A percentile compares a stretch with the other conserved stretches of the same genome.
Evolutionary conservation across 1,140 invertebrate genomes (phyloP).

Genomic region (Apolygus lucorum): DNA sequence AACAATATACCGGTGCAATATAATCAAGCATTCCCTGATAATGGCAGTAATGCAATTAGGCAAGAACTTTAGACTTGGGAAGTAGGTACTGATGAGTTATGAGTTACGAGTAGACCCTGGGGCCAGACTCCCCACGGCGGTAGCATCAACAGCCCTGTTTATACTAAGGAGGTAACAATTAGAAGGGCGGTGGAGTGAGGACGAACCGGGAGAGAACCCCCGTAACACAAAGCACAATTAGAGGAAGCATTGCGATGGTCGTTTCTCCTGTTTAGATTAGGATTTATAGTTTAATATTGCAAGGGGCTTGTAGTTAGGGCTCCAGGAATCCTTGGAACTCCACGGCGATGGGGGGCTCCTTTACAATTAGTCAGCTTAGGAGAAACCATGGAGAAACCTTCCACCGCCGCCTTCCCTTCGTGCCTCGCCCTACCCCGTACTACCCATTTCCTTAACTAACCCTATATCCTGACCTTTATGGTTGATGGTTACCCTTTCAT

Average conservation of each 20-base stretch:
- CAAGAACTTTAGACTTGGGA: no score
- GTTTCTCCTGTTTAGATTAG: conserved; percentile 22
- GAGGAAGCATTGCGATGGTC: conserved; percentile 22
- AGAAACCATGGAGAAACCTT: no score
- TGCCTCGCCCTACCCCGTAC: background rate
- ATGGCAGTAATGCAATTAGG: no score
- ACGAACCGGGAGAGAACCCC: no score
- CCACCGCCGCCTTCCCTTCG: background rate
- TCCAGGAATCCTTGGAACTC: conserved; percentile 19
- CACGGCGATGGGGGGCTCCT: conserved; percentile 7
- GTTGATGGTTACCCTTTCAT: conserved; percentile 2
- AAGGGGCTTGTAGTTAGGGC: conserved; percentile 20
- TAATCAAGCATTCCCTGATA: no score
- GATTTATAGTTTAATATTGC: conserved; percentile 24
- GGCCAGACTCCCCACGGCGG: no score
- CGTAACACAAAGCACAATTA: conserved; percentile 20
- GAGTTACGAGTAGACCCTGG: no score
- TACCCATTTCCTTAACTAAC: background rate
- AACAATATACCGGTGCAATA: no score
- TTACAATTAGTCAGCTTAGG: conserved; percentile 18
- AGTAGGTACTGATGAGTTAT: no score
- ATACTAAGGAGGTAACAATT: conserved; percentile 22
- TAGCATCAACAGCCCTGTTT: background rate
- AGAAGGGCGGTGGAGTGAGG: background rate
- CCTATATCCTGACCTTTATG: background rate